Conservation (phyloP, 1,140 invertebrate species). For the Coelopa frigida region DNA sequence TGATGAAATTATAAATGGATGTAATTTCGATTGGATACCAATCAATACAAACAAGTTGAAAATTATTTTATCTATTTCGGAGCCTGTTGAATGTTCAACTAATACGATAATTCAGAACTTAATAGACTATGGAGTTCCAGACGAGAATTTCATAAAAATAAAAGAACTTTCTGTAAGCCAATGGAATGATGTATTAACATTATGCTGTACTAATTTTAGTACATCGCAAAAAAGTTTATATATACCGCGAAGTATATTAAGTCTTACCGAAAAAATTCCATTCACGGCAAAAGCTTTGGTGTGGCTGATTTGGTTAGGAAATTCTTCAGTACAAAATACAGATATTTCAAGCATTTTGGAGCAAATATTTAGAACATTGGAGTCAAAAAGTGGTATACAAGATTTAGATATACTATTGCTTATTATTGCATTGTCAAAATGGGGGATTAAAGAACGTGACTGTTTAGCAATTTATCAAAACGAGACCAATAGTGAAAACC, state of each 20-base stretch:
- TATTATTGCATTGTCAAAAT: constrained; percentile 33
- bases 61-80: constrained; percentile 61
- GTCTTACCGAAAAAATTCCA: constrained; percentile 42
- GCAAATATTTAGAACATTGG: constrained; percentile 33
- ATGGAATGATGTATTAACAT: constrained; percentile 41
- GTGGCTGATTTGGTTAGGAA: constrained; percentile 44
- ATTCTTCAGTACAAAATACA: constrained; percentile 32
- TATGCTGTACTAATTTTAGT: too few species aligned
- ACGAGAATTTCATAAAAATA: constrained; percentile 36
- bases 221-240: too few species aligned
- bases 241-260: too few species aligned
- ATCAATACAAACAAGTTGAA: constrained; percentile 59
- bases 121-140: constrained; percentile 33
- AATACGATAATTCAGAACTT: constrained; percentile 25
- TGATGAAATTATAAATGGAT: constrained; percentile 52
- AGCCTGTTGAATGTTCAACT: constrained; percentile 14
- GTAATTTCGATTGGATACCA: constrained; percentile 60
- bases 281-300: constrained; percentile 42
- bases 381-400: constrained; percentile 33
- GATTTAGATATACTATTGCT: constrained; percentile 35
- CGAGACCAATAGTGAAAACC: constrained; percentile 36
- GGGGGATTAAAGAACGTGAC: constrained; percentile 39
- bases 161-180: constrained; percentile 39
- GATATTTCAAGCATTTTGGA: constrained; percentile 33
- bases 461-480: constrained; percentile 40